Conservation (phyloP, 2,888 invertebrate genomes). For the Synanthedon andrenaeformis region DNA sequence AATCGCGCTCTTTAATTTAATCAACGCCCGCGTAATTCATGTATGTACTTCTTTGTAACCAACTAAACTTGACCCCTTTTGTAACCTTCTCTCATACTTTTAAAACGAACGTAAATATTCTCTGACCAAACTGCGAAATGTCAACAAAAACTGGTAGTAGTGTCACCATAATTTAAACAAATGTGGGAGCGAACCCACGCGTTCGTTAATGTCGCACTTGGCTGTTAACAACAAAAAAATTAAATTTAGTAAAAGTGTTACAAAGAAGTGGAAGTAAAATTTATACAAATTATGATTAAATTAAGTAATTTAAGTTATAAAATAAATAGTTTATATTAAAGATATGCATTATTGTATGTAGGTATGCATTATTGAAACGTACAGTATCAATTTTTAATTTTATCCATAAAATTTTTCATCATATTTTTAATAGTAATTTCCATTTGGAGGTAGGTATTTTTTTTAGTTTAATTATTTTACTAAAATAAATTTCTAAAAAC, state of each 20-base stretch:
- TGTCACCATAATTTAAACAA: constrained; percentile 45
- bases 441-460: no score
- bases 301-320: no score
- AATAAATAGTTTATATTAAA: no score
- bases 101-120: neutral
- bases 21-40: constrained; percentile 56
- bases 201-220: constrained; percentile 27
- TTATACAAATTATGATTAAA: no score
- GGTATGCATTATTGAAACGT: no score
- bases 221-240: constrained; percentile 26
- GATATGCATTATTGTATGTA: no score
- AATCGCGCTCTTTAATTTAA: constrained; percentile 65
- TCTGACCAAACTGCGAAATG: no score
- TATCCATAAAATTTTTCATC: no score
- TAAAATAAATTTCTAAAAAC: no score
- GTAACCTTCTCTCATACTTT: constrained; percentile 9
- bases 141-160: constrained; percentile 16
- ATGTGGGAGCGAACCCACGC: constrained; percentile 38
- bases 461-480: no score
- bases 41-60: constrained; percentile 29
- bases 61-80: constrained; percentile 26
- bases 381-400: no score
- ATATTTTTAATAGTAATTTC: no score
- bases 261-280: constrained; percentile 1
- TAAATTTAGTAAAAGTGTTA: constrained; percentile 20